Evolutionary conservation across 2,113 vertebrate species (phyloP).

Genomic region (Microcebus tavaratra): DNA sequence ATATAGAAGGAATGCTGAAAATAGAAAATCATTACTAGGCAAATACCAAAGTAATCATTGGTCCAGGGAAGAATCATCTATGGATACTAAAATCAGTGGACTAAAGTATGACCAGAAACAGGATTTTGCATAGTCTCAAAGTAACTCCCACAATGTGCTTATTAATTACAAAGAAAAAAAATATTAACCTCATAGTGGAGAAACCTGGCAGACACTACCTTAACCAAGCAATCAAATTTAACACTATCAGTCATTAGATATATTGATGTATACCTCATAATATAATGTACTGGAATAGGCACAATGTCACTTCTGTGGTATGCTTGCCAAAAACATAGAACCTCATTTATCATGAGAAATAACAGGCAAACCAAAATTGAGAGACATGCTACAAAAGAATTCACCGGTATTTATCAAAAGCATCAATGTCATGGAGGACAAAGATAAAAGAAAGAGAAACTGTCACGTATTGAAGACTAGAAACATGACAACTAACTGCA

Average conservation of each 20-base stretch:
- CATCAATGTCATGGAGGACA: background rate
- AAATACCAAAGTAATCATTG: too few relatives aligned
- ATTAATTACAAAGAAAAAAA: slow-evolving; percentile 7
- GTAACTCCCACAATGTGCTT: background rate
- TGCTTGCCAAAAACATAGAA: background rate
- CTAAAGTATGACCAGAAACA: background rate
- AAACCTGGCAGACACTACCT: background rate
- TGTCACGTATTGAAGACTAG: background rate
- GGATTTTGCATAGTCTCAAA: background rate
- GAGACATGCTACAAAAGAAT: background rate
- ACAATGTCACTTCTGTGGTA: background rate
- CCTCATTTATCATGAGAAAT: background rate
- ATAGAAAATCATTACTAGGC: too few relatives aligned
- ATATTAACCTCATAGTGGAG: background rate
- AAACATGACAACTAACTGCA: background rate
- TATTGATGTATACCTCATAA: background rate
- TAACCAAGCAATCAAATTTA: slow-evolving; percentile 4
- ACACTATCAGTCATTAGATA: background rate
- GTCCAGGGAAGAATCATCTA: too few relatives aligned
- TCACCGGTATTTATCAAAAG: background rate
- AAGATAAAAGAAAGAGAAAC: slow-evolving; percentile 2
- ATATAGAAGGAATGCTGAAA: background rate
- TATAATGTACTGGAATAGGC: background rate
- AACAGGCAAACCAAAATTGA: background rate
- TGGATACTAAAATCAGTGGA: too few relatives aligned